Conservation (phyloP, 2,797 vertebrate genomes). For the Sebastes aleutianus region DNA sequence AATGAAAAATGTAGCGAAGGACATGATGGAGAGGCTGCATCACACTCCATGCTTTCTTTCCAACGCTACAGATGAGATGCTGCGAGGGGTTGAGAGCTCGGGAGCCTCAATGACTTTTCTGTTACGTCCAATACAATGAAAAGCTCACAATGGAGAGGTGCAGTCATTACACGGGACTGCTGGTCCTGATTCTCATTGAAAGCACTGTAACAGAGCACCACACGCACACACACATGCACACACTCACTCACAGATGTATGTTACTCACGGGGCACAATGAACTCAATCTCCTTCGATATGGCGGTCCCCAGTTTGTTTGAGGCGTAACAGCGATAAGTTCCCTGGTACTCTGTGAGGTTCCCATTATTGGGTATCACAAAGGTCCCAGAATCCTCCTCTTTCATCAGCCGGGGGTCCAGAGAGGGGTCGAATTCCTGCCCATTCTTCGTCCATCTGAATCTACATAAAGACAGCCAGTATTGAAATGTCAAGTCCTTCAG, state of each 20-base stretch:
- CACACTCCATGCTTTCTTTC: slow-evolving; percentile 35
- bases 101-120: slow-evolving; percentile 68
- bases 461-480: slow-evolving; percentile 66
- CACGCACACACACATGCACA: slow-evolving; percentile 10
- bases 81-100: slow-evolving; percentile 32
- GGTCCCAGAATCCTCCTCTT: slow-evolving; percentile 87
- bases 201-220: slow-evolving; percentile 61
- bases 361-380: slow-evolving; percentile 93
- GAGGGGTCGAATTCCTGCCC: slow-evolving; percentile 88
- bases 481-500: slow-evolving; percentile 43
- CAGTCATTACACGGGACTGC: slow-evolving; percentile 52
- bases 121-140: slow-evolving; percentile 61
- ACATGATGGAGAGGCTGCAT: slow-evolving; percentile 62
- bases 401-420: slow-evolving; percentile 85
- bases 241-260: slow-evolving; percentile 16
- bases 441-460: slow-evolving; percentile 95
- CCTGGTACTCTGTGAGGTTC: slow-evolving; percentile 91
- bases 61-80: slow-evolving; percentile 34
- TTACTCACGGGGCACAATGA: slow-evolving; percentile 93
- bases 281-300: slow-evolving; percentile 92
- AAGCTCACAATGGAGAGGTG: slow-evolving; percentile 50
- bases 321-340: slow-evolving; percentile 92
- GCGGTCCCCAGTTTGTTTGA: slow-evolving; percentile 90
- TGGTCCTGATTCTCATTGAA: slow-evolving; percentile 67
- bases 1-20: slow-evolving; percentile 63